Evolutionary conservation across 1,140 invertebrate genomes (phyloP).

Genomic region (Trichonephila clavipes): DNA sequence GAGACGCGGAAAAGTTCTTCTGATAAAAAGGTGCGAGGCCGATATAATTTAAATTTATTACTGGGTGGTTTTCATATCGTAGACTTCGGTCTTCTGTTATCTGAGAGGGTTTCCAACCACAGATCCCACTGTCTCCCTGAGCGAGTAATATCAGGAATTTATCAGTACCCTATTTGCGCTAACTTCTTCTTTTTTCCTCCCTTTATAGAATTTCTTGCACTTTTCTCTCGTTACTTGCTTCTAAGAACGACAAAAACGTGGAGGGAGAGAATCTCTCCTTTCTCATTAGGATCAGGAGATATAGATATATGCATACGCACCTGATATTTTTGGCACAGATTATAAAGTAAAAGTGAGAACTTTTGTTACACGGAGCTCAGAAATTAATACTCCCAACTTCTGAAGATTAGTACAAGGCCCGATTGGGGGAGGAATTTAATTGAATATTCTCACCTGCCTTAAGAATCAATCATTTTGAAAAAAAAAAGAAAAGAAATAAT

Average conservation of each 20-base stretch:
- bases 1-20: conserved; percentile 67
- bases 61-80: conserved; percentile 63
- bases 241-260: conserved; percentile 40
- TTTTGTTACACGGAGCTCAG: not conserved
- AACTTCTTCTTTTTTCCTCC: conserved; percentile 1
- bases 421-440: not conserved
- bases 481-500: no score
- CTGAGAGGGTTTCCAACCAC: conserved; percentile 43
- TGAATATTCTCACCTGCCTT: not conserved
- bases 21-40: conserved; percentile 69
- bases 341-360: conserved; percentile 5
- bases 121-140: conserved; percentile 42
- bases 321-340: conserved; percentile 35
- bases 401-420: not conserved
- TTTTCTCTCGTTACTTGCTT: conserved; percentile 32
- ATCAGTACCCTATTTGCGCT: conserved; percentile 45
- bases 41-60: conserved; percentile 76
- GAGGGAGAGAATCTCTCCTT: not conserved
- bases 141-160: conserved; percentile 61
- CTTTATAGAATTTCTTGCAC: conserved; percentile 27
- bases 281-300: conserved; percentile 54
- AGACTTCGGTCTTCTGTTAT: conserved; percentile 58
- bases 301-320: conserved; percentile 2
- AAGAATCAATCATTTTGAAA: no score
- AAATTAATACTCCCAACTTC: not conserved